These are phyloP conservation scores for Nemapogon koenigi DNA, from an alignment of 2,888 invertebrate genomes.

Conservation along the genomic window DNA sequence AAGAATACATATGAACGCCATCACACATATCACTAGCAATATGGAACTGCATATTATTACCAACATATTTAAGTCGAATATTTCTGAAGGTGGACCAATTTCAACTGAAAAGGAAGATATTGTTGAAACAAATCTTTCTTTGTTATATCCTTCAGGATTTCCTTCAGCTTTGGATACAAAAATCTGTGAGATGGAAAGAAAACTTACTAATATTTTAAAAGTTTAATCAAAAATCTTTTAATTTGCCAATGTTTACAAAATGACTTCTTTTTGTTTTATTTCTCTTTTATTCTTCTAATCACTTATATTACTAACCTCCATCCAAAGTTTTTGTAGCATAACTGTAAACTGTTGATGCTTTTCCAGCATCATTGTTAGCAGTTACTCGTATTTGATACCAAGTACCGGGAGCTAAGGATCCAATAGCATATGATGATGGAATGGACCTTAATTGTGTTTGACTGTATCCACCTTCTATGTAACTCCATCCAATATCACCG, in stretches of 20 bases:
- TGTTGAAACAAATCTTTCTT: no score
- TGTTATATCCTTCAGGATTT: no score
- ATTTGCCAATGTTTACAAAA: no score
- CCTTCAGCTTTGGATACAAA: no score
- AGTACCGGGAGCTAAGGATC: slow-evolving; percentile 63
- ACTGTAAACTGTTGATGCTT: slow-evolving; percentile 62
- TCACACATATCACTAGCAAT: slow-evolving; percentile 44
- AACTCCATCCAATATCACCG: slow-evolving; percentile 44
- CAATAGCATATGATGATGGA: slow-evolving; percentile 53
- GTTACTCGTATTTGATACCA: slow-evolving; percentile 69
- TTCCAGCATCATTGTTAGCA: slow-evolving; percentile 70
- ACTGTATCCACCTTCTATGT: slow-evolving; percentile 38
- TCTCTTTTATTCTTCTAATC: no score
- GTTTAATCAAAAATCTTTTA: no score
- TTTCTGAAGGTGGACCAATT: slow-evolving; percentile 53
- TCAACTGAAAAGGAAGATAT: slow-evolving; percentile 53
- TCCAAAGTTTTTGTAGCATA: slow-evolving; percentile 67
- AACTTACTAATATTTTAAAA: no score
- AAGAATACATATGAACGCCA: slow-evolving; percentile 52
- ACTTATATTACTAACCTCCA: slow-evolving; percentile 68
- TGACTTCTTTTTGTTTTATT: no score
- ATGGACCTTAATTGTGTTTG: slow-evolving; percentile 38
- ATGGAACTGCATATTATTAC: slow-evolving; percentile 58
- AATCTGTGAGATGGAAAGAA: no score
- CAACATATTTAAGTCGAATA: slow-evolving; percentile 52